Base-by-base conservation (phyloP, 2,888 invertebrate genomes). In the Phyto melanocephala region DNA sequence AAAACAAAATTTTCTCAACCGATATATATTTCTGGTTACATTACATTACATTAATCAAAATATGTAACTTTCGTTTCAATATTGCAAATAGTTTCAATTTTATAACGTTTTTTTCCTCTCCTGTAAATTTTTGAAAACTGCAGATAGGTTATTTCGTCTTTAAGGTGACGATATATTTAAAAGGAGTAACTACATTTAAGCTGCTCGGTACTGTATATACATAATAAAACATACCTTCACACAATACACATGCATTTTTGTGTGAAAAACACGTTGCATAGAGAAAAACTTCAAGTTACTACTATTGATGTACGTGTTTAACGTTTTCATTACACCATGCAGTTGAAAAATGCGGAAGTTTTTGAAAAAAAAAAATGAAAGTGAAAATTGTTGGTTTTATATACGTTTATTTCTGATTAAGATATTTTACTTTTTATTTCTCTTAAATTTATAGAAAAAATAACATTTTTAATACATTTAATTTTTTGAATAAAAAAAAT, bases 291-390 rank as follows among this genome's bases (percentile, higher is more conserved):
- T 54, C 15, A 40, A 15, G 1, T 22, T 37, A 24, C 50, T 13
- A 50, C 20, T 28, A 28, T 28, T 10, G 13, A 20, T 6, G 35
- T 56, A 65, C 45, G 15, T 62, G 62, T 77, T 63, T 78, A 52
- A 15, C 33, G 8, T 76, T 67, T 75, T 50, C 47, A 56, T 67
- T 76, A 54, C 71, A 70, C 65, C 63, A 76, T 50, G 35, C 42
- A 33, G 65, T 52, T 58, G 75, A 20, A 76, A 76, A 71, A 76
- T 76, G 71, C 81, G 81, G 81, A 81, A 81, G 81, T 54, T 71
- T 75, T 71, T 37, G 37, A 58, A 50, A 45, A 15, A 50, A 35
- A 37, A 68, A 68, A 74, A 79, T 35, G 60, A 67, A 74, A 74
- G 60, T 78, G 54, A 47, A n/a, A 5, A 22, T 35, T n/a, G 4